Conservation (phyloP, 2,113 vertebrate genomes). For the Abramis brama region DNA sequence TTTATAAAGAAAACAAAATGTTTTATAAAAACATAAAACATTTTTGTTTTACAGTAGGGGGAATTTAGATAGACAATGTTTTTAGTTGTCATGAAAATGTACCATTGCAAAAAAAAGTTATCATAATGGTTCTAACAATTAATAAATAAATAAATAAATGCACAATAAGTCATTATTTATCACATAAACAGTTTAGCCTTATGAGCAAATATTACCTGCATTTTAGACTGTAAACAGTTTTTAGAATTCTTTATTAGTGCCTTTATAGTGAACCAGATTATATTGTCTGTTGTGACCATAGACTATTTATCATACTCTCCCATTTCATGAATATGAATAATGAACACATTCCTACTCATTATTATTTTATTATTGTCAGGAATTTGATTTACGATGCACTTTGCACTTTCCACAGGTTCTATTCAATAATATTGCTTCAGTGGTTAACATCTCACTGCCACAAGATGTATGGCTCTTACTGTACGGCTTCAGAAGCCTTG, state of each 20-base stretch:
- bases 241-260: neutral
- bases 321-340: neutral
- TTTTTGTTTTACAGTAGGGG: neutral
- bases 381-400: neutral
- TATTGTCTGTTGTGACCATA: neutral
- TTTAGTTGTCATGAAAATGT: neutral
- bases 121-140: neutral
- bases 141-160: neutral
- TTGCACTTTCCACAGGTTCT: neutral
- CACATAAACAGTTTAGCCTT: neutral
- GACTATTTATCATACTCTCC: conserved; percentile 50
- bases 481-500: neutral
- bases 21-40: neutral
- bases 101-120: neutral
- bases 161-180: neutral
- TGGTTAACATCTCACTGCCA: neutral
- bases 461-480: neutral
- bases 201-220: neutral
- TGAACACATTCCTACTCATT: neutral
- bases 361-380: neutral
- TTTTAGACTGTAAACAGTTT: neutral
- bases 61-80: neutral
- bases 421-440: neutral
- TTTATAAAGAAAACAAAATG: neutral
- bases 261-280: neutral